phyloP scores from a whole-genome alignment of 2,888 invertebrate species.

The Lagria hirta region DNA sequence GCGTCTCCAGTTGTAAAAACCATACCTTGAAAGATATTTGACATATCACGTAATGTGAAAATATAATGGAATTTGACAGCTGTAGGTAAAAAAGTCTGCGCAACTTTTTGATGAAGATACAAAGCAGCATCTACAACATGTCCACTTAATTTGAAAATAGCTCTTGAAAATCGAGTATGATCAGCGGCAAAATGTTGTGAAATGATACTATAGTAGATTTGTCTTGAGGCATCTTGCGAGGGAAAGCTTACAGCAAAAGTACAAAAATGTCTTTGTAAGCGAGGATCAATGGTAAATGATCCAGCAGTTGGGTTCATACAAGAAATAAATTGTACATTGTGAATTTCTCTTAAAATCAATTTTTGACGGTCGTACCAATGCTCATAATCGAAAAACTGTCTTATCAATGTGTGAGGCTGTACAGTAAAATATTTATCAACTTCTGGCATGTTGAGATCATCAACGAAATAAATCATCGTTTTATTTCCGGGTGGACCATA shows the following conservation, averaged over 20 bases:
- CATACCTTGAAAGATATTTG: conserved; percentile 92
- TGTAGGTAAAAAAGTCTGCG: conserved; percentile 81
- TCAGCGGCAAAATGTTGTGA: conserved; percentile 71
- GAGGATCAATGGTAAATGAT: conserved; percentile 88
- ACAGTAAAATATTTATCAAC: conserved; percentile 93
- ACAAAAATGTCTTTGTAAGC: conserved; percentile 85
- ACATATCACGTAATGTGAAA: conserved; percentile 89
- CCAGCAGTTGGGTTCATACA: conserved; percentile 98
- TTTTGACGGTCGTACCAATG: conserved; percentile 95
- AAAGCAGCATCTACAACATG: conserved; percentile 72
- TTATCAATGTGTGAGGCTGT: conserved; percentile 89
- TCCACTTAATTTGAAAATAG: conserved; percentile 62
- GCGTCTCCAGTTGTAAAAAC: conserved; percentile 74
- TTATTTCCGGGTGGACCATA: conserved; percentile 94
- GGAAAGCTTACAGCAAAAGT: conserved; percentile 90
- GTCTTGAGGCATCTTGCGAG: conserved; percentile 73
- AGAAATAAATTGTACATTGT: conserved; percentile 90
- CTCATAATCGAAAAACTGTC: conserved; percentile 90
- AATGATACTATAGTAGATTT: conserved; percentile 83
- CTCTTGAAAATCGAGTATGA: conserved; percentile 65
- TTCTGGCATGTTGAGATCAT: conserved; percentile 97
- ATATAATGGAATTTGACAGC: conserved; percentile 94
- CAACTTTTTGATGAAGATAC: conserved; percentile 73
- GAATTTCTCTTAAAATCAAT: conserved; percentile 83
- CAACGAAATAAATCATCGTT: conserved; percentile 89